Conservation (phyloP, 1,140 invertebrate species). For the Drosophila dunni region DNA sequence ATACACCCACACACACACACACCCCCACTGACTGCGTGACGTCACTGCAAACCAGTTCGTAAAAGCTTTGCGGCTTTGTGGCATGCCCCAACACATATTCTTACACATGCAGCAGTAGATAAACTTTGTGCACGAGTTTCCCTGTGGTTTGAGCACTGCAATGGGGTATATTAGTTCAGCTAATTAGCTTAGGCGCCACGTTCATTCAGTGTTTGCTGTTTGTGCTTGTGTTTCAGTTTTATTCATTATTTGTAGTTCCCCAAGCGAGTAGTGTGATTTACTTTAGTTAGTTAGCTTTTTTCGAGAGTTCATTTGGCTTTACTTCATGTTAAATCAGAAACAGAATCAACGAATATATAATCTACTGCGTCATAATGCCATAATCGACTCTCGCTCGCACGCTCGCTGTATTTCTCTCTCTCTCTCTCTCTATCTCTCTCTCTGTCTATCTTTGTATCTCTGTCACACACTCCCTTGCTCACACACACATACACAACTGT, state of each 20-base stretch:
- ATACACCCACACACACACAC: too few relatives aligned
- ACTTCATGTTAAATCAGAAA: slow-evolving; percentile 36
- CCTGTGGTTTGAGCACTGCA: neutral
- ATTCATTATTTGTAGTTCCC: neutral
- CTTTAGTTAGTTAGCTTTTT: slow-evolving; percentile 2
- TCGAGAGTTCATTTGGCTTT: slow-evolving; percentile 27
- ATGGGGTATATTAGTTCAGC: slow-evolving; percentile 2
- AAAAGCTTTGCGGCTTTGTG: slow-evolving; percentile 53
- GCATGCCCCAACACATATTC: slow-evolving; percentile 16
- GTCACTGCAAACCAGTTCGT: slow-evolving; percentile 18
- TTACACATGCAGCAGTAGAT: neutral
- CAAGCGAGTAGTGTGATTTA: slow-evolving; percentile 11
- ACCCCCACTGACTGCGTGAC: neutral
- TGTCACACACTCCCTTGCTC: neutral
- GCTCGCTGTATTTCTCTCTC: slow-evolving; percentile 8
- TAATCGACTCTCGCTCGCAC: slow-evolving; percentile 35
- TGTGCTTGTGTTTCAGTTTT: slow-evolving; percentile 2
- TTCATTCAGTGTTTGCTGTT: slow-evolving; percentile 27
- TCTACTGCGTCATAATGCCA: slow-evolving; percentile 18
- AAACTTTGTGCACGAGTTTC: neutral
- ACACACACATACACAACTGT: slow-evolving; percentile 15
- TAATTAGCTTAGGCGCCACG: slow-evolving; percentile 1
- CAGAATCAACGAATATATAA: slow-evolving; percentile 17
- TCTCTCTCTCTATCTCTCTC: neutral
- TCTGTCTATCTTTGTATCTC: slow-evolving; percentile 6